These are phyloP conservation scores for Microplitis manilae DNA, from an alignment of 2,888 invertebrate genomes.

Conservation along the genomic window DNA sequence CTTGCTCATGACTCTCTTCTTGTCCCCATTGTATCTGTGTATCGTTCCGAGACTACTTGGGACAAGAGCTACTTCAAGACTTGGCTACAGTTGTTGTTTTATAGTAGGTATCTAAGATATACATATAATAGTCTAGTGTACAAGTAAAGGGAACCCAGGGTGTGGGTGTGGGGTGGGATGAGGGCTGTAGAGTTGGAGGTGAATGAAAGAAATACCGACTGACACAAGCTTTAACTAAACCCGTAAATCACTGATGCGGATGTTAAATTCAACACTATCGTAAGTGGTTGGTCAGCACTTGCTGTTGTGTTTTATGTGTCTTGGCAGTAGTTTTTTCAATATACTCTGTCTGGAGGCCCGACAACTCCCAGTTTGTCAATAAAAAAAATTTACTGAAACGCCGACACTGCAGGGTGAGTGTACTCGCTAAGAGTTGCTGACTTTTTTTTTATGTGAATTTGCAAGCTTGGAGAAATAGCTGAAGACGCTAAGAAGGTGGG, in stretches of 20 bases:
- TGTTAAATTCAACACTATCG: slow-evolving; percentile 1
- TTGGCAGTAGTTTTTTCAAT: slow-evolving; percentile 1
- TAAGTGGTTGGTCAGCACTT: slow-evolving; percentile 1
- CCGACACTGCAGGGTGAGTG: not conserved
- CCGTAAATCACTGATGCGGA: not conserved
- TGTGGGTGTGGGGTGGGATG: not conserved
- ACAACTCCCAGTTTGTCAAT: not conserved
- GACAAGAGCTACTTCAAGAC: not conserved
- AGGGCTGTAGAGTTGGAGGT: not conserved
- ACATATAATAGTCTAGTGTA: not conserved
- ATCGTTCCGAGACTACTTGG: slow-evolving; percentile 1
- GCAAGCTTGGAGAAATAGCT: too few species aligned
- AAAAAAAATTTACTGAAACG: slow-evolving; percentile 1
- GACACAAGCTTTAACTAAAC: not conserved
- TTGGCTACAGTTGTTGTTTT: not conserved
- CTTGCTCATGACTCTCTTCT: slow-evolving; percentile 1
- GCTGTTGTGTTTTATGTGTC: slow-evolving; percentile 1
- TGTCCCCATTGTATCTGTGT: not conserved
- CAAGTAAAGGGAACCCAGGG: not conserved
- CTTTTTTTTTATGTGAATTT: not conserved
- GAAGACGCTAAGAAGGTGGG: too few species aligned
- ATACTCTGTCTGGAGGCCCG: not conserved
- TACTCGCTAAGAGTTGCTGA: not conserved
- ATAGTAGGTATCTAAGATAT: not conserved
- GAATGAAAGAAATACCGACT: not conserved